Base-by-base conservation (phyloP, 2,113 vertebrate genomes). In the Nymphicus hollandicus region DNA sequence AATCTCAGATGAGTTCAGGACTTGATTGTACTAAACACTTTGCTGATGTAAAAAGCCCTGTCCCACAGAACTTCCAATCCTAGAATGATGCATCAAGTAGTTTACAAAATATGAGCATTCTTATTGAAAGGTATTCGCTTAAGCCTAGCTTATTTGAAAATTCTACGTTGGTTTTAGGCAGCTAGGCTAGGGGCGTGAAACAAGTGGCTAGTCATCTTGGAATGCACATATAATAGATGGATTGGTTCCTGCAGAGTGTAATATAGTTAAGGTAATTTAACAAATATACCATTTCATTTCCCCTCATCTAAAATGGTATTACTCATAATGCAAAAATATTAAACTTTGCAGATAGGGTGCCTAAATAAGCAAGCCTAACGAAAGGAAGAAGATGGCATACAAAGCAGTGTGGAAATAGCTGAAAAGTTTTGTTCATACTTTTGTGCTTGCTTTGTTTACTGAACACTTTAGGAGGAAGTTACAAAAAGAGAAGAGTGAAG, bases 401-500 rank as follows among this genome's bases (percentile, higher is more conserved):
- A 35, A 33, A n/a, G 41, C 39, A 65, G 13, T 1, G n/a, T 58
- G 76, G 46, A 80, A 88, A 58, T 4, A 24, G 25, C 0, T 50
- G 52, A 13, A 71, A 89, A 81, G 44, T 85, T 91, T 47, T 52
- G 39, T 56, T 93, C 47, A 37, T 64, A 49, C 25, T 50, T 47
- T 55, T 47, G 27, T 76, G n/a, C 17, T 80, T 47, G 50, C 52
- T 92, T 79, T 87, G 70, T 71, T 90, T 88, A 69, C 23, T 24
- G 56, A 56, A 80, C 10, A 49, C 22, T 69, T 73, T 49, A 53
- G 27, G 7, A 33, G 2, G 37, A 76, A 82, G 11, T 31, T 31
- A 41, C 22, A 24, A 3, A 3, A 8, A 3, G 4, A 19, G 11
- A 1, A 2, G 7, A 23, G 1, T 5, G 17, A 35, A 58, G 41